Base-by-base conservation (phyloP, 2,113 vertebrate genomes). In the Poecile atricapillus region DNA sequence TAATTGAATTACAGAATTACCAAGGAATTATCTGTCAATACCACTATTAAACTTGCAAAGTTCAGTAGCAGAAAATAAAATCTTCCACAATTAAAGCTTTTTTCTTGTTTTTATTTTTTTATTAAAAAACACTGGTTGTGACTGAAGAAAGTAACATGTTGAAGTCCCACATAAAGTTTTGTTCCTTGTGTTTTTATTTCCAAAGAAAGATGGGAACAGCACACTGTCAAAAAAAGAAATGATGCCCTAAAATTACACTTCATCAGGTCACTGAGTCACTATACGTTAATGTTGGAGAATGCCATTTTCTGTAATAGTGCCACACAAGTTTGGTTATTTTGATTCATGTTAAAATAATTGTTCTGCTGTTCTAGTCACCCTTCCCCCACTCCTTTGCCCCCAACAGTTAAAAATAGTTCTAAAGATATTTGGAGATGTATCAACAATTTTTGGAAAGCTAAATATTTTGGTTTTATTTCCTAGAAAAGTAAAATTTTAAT, bases 311-410 rank as follows among this genome's bases (percentile, higher is more conserved):
- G 12, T 49, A 11, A 79, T 21, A 55, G 14, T 39, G 28, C 5
- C 23, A 60, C 24, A 80, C 9, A 56, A 35, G 13, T 85, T 89
- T 47, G 10, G 27, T 56, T 63, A 60, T 71, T 89, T 47, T 75
- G 23, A 59, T 84, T 64, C 39, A 56, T 10, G 3, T 82, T 58
- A 75, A 67, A 83, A 50, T 52, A 80, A 5, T 10, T 55, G 27
- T 95, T 31, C 21, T 70, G 13, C 17, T 56, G 20, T 65, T 87
- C 39, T 56, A 75, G 11, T 11, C 14, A 1, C 5, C 2, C 10
- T 43, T 24, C 21, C 5, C 6, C 17, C 13, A 21, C 3, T 13
- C 18, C 3, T 5, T 17, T 31, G 3, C 17, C 30, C 44, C 3
- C 20, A 82, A 9, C 56, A 75, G 20, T 30, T n/a, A 41, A 56